phyloP scores from a whole-genome alignment of 1,140 invertebrate species.

The Cryptotermes secundus region DNA sequence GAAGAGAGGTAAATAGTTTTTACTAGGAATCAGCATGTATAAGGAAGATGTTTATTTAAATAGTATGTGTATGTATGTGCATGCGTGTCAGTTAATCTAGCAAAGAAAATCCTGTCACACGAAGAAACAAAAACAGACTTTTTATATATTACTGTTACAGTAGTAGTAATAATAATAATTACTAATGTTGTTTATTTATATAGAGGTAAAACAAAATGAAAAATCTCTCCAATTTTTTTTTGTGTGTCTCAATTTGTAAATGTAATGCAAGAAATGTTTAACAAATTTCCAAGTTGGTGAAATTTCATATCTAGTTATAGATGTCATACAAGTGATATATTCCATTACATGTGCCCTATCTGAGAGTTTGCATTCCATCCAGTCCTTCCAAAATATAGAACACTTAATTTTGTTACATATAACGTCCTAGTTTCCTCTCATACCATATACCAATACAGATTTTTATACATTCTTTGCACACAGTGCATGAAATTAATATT shows the following conservation, averaged over 20 bases:
- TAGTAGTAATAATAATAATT: not conserved
- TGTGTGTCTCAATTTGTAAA: conserved; percentile 13
- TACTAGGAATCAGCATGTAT: not conserved
- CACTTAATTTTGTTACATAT: no score
- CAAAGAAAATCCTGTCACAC: not conserved
- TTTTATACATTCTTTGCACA: no score
- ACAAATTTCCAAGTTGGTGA: not conserved
- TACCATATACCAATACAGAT: no score
- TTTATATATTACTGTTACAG: conserved; percentile 10
- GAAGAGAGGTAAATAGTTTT: not conserved
- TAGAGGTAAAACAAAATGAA: not conserved
- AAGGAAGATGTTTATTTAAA: not conserved
- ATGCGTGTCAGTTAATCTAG: conserved; percentile 1
- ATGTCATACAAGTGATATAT: not conserved
- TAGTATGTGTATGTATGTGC: conserved; percentile 11
- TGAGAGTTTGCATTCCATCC: not conserved
- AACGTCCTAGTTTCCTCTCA: no score
- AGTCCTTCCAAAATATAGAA: not conserved
- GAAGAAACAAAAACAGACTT: not conserved
- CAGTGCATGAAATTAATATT: no score
- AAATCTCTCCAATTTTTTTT: not conserved
- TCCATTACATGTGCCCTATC: not conserved
- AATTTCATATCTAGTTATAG: not conserved
- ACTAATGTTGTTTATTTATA: not conserved
- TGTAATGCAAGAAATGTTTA: conserved; percentile 12